A percentile compares a stretch with the other conserved stretches of the same genome.
Conservation (phyloP, 1,140 invertebrate genomes). For the Anastatus disparis region DNA sequence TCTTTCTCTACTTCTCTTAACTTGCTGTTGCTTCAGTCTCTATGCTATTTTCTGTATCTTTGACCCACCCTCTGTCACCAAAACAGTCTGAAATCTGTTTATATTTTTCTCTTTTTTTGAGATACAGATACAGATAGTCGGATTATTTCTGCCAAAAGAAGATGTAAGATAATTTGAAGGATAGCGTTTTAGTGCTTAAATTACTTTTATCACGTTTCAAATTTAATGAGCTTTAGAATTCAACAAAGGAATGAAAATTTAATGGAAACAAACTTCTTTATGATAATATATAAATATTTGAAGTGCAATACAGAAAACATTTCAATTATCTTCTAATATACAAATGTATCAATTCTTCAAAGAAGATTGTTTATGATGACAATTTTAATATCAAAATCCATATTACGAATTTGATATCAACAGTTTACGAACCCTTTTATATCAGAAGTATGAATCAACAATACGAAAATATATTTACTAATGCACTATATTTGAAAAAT, state of each 20-base stretch:
- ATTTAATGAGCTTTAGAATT: neutral
- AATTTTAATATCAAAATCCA: too few species aligned
- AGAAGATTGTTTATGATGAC: too few species aligned
- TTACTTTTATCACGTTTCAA: conserved; percentile 1
- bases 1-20: conserved; percentile 14
- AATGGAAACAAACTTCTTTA: neutral
- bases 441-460: too few species aligned
- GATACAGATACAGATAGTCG: conserved; percentile 7
- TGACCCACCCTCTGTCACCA: neutral
- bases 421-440: too few species aligned
- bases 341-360: too few species aligned
- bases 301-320: too few species aligned
- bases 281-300: too few species aligned
- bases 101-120: too few species aligned
- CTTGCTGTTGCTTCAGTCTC: neutral
- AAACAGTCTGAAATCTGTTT: conserved; percentile 18
- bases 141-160: neutral
- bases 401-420: too few species aligned
- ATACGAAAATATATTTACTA: too few species aligned
- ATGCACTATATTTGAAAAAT: too few species aligned
- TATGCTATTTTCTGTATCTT: too few species aligned
- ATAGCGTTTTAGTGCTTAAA: neutral
- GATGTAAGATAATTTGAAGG: conserved; percentile 16
- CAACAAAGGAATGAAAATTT: neutral
- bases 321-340: neutral